Percentiles rank a stretch among this genome's conserved stretches.
Evolutionary conservation across 1,140 invertebrate genomes (phyloP).

Genomic region (Homarus americanus): DNA sequence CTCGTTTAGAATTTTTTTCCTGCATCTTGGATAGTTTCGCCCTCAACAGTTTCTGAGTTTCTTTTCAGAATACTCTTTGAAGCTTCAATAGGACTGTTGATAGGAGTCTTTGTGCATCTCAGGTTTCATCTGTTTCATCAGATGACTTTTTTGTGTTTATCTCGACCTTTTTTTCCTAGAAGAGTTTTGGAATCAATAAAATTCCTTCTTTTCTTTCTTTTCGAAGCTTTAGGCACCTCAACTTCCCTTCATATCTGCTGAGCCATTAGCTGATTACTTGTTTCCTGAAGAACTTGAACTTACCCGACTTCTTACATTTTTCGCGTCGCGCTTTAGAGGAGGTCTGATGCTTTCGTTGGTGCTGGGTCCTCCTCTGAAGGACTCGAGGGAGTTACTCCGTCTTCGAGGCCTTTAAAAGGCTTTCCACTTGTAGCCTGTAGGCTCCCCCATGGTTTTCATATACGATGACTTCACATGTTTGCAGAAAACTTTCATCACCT

Average conservation of each 20-base stretch:
- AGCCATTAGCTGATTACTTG: neutral
- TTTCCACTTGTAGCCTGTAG: neutral
- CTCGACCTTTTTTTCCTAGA: constrained; percentile 32
- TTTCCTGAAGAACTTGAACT: constrained; percentile 23
- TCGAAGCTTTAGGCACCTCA: neutral
- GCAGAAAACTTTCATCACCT: neutral
- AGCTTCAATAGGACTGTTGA: neutral
- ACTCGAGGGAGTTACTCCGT: neutral
- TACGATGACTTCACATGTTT: neutral
- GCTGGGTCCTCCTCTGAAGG: neutral
- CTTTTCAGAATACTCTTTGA: no score
- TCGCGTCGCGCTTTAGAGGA: constrained; percentile 13
- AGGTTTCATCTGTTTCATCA: neutral
- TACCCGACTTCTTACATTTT: constrained; percentile 27
- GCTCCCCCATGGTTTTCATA: neutral
- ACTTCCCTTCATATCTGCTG: constrained; percentile 3
- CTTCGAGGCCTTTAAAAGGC: neutral
- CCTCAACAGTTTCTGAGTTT: no score
- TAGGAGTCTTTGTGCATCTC: neutral
- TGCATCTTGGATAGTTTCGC: neutral
- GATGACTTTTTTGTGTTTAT: neutral
- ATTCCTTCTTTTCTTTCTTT: constrained; percentile 25
- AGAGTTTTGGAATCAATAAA: constrained; percentile 36
- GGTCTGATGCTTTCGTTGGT: constrained; percentile 52
- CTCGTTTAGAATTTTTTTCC: neutral